Conservation (phyloP, 2,888 invertebrate genomes). For the Mycogona germanica region DNA sequence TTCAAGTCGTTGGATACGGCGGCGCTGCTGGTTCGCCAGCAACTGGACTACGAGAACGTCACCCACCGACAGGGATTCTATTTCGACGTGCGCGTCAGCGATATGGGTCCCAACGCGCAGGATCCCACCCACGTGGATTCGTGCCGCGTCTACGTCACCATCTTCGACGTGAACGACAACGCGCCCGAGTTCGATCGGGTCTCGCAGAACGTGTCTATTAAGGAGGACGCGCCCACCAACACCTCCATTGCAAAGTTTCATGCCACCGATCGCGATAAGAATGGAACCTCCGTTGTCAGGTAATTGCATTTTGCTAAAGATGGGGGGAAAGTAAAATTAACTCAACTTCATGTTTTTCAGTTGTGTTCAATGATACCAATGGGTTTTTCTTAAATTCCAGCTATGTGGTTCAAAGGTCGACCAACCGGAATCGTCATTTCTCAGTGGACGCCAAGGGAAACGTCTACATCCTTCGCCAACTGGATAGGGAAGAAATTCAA, state of each 20-base stretch:
- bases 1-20: not conserved
- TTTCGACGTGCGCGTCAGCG: constrained; percentile 18
- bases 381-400: not conserved
- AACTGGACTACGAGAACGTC: constrained; percentile 20
- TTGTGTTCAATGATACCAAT: not conserved
- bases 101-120: constrained; percentile 10
- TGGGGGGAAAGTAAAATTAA: not conserved
- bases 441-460: constrained; percentile 33
- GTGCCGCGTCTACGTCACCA: constrained; percentile 29
- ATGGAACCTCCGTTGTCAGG: constrained; percentile 29
- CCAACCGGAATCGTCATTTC: constrained; percentile 34
- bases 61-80: constrained; percentile 17
- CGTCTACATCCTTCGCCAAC: constrained; percentile 30
- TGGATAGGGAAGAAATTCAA: constrained; percentile 33
- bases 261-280: constrained; percentile 37
- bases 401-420: constrained; percentile 21
- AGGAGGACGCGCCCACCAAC: constrained; percentile 33
- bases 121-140: constrained; percentile 16
- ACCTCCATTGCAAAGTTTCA: constrained; percentile 33
- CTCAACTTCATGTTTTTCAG: not conserved
- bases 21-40: not conserved
- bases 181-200: constrained; percentile 66
- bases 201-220: constrained; percentile 21
- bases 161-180: constrained; percentile 84
- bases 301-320: constrained; percentile 9